Evolutionary conservation across 2,888 invertebrate species (phyloP).

Genomic region (Amphipyra berbera): DNA sequence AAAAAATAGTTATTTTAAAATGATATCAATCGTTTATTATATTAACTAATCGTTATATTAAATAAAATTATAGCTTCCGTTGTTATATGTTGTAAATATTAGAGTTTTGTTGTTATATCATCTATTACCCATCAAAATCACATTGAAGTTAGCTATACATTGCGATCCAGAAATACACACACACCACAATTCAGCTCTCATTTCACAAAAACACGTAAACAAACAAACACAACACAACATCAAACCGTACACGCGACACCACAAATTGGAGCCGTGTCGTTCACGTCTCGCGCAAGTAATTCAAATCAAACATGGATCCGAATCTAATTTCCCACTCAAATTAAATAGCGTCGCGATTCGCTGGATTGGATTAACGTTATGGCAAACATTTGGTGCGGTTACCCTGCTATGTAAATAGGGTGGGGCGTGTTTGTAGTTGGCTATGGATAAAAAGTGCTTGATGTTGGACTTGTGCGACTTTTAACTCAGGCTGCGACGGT

Average conservation of each 20-base stretch:
- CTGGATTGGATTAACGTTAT: constrained; percentile 76
- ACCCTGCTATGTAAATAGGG: constrained; percentile 57
- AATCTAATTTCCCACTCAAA: constrained; percentile 82
- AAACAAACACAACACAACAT: constrained; percentile 43
- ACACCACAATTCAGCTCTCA: not conserved
- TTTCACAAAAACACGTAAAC: constrained; percentile 22
- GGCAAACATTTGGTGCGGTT: constrained; percentile 68
- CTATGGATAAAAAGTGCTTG: constrained; percentile 18
- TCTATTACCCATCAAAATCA: too few relatives aligned
- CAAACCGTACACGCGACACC: constrained; percentile 46
- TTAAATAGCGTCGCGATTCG: constrained; percentile 77
- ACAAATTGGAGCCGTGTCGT: constrained; percentile 60
- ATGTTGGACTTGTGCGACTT: not conserved
- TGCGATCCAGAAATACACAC: too few relatives aligned
- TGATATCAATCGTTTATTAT: too few relatives aligned
- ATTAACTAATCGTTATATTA: too few relatives aligned
- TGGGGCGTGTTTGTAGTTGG: constrained; percentile 36
- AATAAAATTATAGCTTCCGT: too few relatives aligned
- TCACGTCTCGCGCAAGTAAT: constrained; percentile 67
- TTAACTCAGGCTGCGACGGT: not conserved
- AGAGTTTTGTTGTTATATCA: too few relatives aligned
- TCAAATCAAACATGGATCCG: constrained; percentile 79
- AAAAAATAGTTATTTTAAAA: too few relatives aligned
- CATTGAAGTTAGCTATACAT: too few relatives aligned
- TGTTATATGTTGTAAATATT: too few relatives aligned